phyloP scores from a whole-genome alignment of 2,888 invertebrate species.

The Amphiduros pacificus region DNA sequence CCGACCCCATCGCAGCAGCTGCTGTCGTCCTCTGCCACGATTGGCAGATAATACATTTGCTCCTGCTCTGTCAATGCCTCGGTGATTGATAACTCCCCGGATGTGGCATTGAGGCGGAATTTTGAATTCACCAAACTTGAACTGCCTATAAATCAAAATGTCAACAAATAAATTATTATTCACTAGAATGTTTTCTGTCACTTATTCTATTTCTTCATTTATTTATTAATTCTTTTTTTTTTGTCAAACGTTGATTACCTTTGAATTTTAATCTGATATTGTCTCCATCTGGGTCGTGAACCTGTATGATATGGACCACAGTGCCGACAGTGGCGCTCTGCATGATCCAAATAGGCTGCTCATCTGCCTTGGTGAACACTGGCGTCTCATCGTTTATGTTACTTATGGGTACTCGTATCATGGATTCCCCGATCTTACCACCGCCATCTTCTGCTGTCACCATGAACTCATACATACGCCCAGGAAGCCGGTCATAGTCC shows the following conservation, averaged over 20 bases:
- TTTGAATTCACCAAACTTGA: no score
- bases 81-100: no score
- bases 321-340: constrained; percentile 62
- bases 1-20: constrained; percentile 72
- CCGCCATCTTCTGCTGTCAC: constrained; percentile 95
- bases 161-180: no score
- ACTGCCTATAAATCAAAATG: no score
- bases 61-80: no score
- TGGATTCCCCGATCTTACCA: constrained; percentile 59
- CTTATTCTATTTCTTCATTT: no score
- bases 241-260: no score
- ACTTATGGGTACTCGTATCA: constrained; percentile 72
- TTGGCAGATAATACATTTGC: no score
- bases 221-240: no score
- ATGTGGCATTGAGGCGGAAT: no score
- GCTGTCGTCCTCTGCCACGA: constrained; percentile 93
- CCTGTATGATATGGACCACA: constrained; percentile 91
- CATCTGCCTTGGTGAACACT: constrained; percentile 33
- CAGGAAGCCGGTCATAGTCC: constrained; percentile 47
- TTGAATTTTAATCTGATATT: constrained; percentile 21
- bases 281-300: constrained; percentile 92
- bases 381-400: constrained; percentile 98
- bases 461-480: constrained; percentile 73
- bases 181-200: no score
- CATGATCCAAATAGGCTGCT: constrained; percentile 20